These are phyloP conservation scores for Epinotia bilunana DNA, from an alignment of 2,888 invertebrate species.

Conservation along the genomic window DNA sequence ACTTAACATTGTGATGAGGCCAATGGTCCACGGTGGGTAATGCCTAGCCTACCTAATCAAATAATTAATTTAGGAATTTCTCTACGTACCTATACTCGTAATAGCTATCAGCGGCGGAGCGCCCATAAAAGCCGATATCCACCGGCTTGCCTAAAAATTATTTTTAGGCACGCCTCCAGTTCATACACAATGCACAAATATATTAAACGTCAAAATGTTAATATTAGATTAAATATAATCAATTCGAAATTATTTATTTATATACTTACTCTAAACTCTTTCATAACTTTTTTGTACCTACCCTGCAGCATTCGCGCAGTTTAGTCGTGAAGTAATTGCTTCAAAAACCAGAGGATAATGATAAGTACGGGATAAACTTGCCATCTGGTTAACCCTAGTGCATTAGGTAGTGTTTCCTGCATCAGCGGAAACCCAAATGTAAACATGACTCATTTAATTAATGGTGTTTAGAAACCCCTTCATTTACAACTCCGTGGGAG, in stretches of 20 bases:
- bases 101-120: neutral
- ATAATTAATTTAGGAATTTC: neutral
- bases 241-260: too few species aligned
- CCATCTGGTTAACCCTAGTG: neutral
- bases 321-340: too few species aligned
- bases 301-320: too few species aligned
- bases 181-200: too few species aligned
- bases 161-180: too few species aligned
- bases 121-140: too few species aligned
- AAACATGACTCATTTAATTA: conserved; percentile 38
- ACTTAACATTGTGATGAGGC: conserved; percentile 31
- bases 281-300: too few species aligned
- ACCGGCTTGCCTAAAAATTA: too few species aligned
- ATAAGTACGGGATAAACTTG: neutral
- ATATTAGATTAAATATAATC: too few species aligned
- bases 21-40: neutral
- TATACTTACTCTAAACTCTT: too few species aligned
- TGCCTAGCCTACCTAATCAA: neutral
- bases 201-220: too few species aligned
- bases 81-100: neutral
- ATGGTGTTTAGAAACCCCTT: conserved; percentile 37
- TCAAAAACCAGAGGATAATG: neutral
- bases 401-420: neutral
- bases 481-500: conserved; percentile 34
- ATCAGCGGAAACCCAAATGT: conserved; percentile 32